Conservation (phyloP, 2,113 vertebrate species). For the Gobio gobio region DNA sequence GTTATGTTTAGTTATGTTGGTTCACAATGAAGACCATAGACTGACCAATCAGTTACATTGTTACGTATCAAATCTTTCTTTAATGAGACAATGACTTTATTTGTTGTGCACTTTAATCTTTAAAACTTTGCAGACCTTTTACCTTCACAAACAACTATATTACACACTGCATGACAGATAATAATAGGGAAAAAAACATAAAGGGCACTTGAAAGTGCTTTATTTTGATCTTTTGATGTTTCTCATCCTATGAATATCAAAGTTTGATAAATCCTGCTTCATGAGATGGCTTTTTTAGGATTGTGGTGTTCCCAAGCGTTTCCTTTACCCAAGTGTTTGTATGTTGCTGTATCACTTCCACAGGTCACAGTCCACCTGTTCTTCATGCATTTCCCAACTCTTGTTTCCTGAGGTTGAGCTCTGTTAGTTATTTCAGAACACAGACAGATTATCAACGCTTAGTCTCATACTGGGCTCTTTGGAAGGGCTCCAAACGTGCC, state of each 20-base stretch:
- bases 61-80: too few relatives aligned
- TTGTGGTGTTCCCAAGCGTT: background rate
- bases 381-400: background rate
- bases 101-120: too few relatives aligned
- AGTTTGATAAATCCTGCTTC: background rate
- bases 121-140: too few relatives aligned
- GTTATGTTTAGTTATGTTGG: too few relatives aligned
- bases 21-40: too few relatives aligned
- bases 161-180: too few relatives aligned
- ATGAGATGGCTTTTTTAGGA: background rate
- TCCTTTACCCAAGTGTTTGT: background rate
- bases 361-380: slow-evolving; percentile 1
- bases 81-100: too few relatives aligned
- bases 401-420: slow-evolving; percentile 9
- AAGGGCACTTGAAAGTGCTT: too few relatives aligned
- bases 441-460: slow-evolving; percentile 36
- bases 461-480: background rate
- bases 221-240: too few relatives aligned
- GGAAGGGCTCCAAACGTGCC: slow-evolving; percentile 17
- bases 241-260: background rate
- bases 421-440: background rate
- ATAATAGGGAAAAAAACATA: too few relatives aligned
- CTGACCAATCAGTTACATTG: too few relatives aligned
- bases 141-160: too few relatives aligned
- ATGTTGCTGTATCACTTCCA: background rate